These are phyloP conservation scores for Apodemia duryi DNA, from an alignment of 2,888 invertebrate genomes.

Conservation along the genomic window DNA sequence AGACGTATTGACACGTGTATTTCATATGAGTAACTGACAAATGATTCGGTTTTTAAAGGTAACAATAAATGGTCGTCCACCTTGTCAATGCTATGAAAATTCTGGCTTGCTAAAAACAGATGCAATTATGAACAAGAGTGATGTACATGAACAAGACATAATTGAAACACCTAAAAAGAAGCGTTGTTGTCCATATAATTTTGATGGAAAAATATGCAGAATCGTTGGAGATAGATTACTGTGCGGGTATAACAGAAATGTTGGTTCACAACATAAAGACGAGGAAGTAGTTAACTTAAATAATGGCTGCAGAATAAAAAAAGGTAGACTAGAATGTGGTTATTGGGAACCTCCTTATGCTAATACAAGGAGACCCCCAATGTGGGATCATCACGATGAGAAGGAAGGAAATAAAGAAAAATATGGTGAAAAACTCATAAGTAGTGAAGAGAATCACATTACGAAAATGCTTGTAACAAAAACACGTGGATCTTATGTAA, in stretches of 20 bases:
- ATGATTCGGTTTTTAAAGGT: background rate
- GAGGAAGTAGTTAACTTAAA: constrained; percentile 34
- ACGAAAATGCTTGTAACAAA: background rate
- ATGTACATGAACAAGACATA: constrained; percentile 21
- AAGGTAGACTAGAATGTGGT: constrained; percentile 59
- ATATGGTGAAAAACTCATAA: constrained; percentile 12
- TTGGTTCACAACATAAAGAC: constrained; percentile 38
- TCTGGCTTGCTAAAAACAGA: background rate
- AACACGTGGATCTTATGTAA: constrained; percentile 6
- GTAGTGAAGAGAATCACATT: constrained; percentile 8
- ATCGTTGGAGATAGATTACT: constrained; percentile 51
- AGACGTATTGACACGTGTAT: background rate
- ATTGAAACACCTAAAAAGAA: constrained; percentile 35
- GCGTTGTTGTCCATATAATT: constrained; percentile 59
- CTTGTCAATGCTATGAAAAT: constrained; percentile 3
- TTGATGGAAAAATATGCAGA: constrained; percentile 48
- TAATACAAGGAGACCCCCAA: constrained; percentile 40
- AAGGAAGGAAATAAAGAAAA: constrained; percentile 13
- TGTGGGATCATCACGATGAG: constrained; percentile 24
- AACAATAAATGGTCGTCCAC: background rate
- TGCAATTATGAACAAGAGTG: constrained; percentile 6
- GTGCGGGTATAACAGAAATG: constrained; percentile 57
- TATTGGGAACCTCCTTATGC: constrained; percentile 48
- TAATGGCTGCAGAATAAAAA: constrained; percentile 52
- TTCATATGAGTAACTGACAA: background rate